phyloP scores from a whole-genome alignment of 2,888 invertebrate genomes.

The Drosophila emarginata region DNA sequence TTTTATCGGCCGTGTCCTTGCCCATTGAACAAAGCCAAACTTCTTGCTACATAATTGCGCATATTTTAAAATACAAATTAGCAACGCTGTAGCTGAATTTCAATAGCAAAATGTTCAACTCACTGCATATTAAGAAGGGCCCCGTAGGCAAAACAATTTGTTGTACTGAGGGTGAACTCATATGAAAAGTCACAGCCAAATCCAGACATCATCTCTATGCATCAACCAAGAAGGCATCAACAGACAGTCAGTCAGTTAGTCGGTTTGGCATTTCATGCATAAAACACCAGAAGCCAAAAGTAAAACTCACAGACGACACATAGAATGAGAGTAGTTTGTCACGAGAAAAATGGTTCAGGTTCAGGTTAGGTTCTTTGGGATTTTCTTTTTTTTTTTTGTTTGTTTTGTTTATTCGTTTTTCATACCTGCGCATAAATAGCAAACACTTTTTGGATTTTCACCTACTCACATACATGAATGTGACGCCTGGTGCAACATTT shows the following conservation, averaged over 20 bases:
- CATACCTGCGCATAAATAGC: slow-evolving; percentile 70
- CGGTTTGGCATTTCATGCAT: slow-evolving; percentile 66
- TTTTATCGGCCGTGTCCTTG: neutral
- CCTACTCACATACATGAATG: slow-evolving; percentile 45
- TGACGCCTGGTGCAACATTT: slow-evolving; percentile 61
- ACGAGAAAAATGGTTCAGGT: slow-evolving; percentile 37
- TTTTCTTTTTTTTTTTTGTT: slow-evolving; percentile 19
- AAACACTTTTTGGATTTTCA: slow-evolving; percentile 67
- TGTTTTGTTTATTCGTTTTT: slow-evolving; percentile 29
- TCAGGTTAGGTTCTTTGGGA: slow-evolving; percentile 1
- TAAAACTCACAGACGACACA: slow-evolving; percentile 21
- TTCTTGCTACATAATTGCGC: slow-evolving; percentile 64
- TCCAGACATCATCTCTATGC: slow-evolving; percentile 42
- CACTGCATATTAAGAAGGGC: slow-evolving; percentile 43
- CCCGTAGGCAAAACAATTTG: slow-evolving; percentile 51
- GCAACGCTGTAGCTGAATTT: slow-evolving; percentile 77
- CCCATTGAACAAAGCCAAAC: neutral
- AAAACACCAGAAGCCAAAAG: slow-evolving; percentile 53
- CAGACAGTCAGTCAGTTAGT: slow-evolving; percentile 57
- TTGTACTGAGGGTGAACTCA: slow-evolving; percentile 45
- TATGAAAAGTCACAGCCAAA: slow-evolving; percentile 14
- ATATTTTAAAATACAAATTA: slow-evolving; percentile 78
- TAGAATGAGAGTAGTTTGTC: slow-evolving; percentile 58
- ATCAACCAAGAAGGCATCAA: slow-evolving; percentile 33
- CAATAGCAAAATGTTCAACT: slow-evolving; percentile 62